These are phyloP conservation scores for Conopomorpha cramerella DNA, from an alignment of 1,140 invertebrate species.

Conservation along the genomic window DNA sequence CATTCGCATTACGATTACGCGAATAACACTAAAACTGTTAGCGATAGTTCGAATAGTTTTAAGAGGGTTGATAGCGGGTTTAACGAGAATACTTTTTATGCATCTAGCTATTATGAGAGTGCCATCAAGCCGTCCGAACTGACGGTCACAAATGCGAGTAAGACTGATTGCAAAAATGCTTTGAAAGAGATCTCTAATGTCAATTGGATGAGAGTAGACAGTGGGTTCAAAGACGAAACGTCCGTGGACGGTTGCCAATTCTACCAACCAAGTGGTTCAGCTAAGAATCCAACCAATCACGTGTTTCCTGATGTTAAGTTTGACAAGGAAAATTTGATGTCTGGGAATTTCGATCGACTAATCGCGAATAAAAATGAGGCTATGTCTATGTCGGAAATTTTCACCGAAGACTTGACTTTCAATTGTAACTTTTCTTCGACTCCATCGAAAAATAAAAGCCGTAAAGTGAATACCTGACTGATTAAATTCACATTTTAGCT, in stretches of 20 bases:
- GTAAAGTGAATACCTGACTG: slow-evolving; percentile 27
- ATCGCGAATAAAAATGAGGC: slow-evolving; percentile 24
- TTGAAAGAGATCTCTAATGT: slow-evolving; percentile 47
- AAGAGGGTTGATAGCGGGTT: slow-evolving; percentile 52
- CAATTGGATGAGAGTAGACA: slow-evolving; percentile 51
- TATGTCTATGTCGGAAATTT: slow-evolving; percentile 51
- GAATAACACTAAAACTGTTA: slow-evolving; percentile 18
- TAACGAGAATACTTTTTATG: slow-evolving; percentile 46
- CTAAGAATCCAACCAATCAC: slow-evolving; percentile 13
- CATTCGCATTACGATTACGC: slow-evolving; percentile 25
- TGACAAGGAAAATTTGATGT: slow-evolving; percentile 37
- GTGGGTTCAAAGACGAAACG: slow-evolving; percentile 52
- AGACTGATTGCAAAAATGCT: slow-evolving; percentile 20
- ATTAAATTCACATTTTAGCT: too few relatives aligned
- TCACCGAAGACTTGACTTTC: slow-evolving; percentile 46
- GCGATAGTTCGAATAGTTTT: slow-evolving; percentile 31
- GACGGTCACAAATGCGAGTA: slow-evolving; percentile 39
- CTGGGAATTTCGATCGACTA: slow-evolving; percentile 22
- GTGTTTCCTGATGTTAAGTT: slow-evolving; percentile 27
- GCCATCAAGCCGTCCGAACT: slow-evolving; percentile 51
- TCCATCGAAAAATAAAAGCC: slow-evolving; percentile 45
- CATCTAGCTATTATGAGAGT: slow-evolving; percentile 50
- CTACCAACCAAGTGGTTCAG: slow-evolving; percentile 16
- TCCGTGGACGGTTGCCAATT: slow-evolving; percentile 41
- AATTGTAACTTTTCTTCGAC: slow-evolving; percentile 55